Evolutionary conservation across 2,797 vertebrate genomes (phyloP), one percentile per base, ranked within the genome.

Genomic region (Pseudomugil tenellus): DNA sequence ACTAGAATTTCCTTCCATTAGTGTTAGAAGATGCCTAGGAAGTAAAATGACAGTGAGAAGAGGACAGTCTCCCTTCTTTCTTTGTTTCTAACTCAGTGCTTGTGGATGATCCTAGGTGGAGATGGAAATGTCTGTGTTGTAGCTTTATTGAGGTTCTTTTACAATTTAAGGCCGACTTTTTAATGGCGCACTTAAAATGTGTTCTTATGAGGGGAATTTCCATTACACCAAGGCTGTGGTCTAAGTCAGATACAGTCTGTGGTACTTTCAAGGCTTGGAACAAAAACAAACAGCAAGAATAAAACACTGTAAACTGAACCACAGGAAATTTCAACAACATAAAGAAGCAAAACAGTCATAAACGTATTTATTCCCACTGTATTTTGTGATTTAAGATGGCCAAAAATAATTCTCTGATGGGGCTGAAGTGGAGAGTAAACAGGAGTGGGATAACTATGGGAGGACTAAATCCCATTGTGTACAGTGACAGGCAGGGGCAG

Each of bases 161-260:
- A 76, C 39, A 61, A 67, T 70, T 63, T 55, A 63, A 68, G 52
- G 69, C 52, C 59, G 56, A 60, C 25, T 70, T 77, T 80, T 85
- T 90, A 86, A 86, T 55, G 65, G 76, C 62, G 66, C 61, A 70
- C 76, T 87, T 77, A 80, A 86, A 86, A 51, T 8, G 70, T 80
- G 72, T 76, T 84, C 86, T 84, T 81, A 80, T 80, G 78, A 87
- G 64, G 66, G 83, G 62, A 87, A 70, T 90, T 91, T 91, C 87
- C 87, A 91, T 78, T 58, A 78, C 79, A 79, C 79, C 71, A 61
- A 64, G 53, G 28, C 70, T 83, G 83, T 70, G 83, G 81, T 85
- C 77, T 57, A 66, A 75, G 81, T 82, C 67, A 62, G 72, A 86
- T 65, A 81, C 75, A 83, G 76, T 59, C 67, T 78, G 67, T 53